Base-by-base conservation (phyloP, 2,113 vertebrate species). In the Antennarius striatus region DNA sequence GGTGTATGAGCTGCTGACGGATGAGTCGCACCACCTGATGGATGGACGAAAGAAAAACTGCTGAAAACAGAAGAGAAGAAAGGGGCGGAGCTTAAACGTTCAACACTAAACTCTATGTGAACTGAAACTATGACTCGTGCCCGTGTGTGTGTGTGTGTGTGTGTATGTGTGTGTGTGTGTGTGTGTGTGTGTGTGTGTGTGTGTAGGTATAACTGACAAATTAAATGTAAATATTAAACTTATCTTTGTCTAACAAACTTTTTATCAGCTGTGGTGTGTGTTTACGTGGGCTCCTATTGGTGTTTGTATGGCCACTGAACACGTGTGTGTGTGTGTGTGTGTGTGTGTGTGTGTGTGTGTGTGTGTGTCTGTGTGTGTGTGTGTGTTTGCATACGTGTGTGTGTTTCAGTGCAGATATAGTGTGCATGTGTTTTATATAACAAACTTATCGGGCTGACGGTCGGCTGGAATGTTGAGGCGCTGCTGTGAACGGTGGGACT, bases 291-390 rank as follows among this genome's bases (percentile, higher is more conserved):
- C 6, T 0, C 8, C 9, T 63, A 40, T 63, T 36, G 32, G 17
- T 52, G 28, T 63, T 16, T 43, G 42, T 43, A 9, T 3, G 42
- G 7, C 9, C 4, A 12, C 10, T 53, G 52, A 42, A 39, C 58
- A 48, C 22, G 56, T 55, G 73, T 42, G 59, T 48, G 40, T 32
- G 29, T 56, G 51, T 32, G 51, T 32, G 28, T 32, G 42, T 43
- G 42, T 43, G 42, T 11, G 42, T 43, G 42, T 43, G 29, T 56
- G 51, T 32, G 51, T 32, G 28, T 32, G 42, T 43, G 42, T 43
- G 42, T 11, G 42, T 43, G 42, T 43, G 17, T 13, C 7, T 6
- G 3, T 2, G 6, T 11, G 14, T 54, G 52, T 54, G 29, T 56
- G 51, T 32, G 51, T 32, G 28, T 32, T 28, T 28, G 56, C 17